Evolutionary conservation across 2,797 vertebrate genomes (phyloP).

Genomic region (Botia kubotai): DNA sequence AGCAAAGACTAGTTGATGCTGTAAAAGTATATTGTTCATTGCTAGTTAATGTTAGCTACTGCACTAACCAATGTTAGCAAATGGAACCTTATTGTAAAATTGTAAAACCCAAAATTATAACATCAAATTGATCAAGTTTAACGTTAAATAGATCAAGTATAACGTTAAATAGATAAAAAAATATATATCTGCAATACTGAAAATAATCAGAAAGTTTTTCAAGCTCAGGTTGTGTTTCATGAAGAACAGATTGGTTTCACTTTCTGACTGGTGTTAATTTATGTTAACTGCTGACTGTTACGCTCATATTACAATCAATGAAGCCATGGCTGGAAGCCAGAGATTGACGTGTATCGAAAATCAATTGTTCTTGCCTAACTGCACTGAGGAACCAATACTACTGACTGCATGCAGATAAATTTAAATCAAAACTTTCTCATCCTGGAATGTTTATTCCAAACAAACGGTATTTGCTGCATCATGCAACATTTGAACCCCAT

Average conservation of each 20-base stretch:
- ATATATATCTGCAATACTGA: constrained; percentile 18
- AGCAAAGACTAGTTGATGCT: no score
- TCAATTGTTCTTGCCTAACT: constrained; percentile 63
- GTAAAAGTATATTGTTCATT: no score
- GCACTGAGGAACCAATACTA: not conserved
- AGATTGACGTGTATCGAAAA: constrained; percentile 62
- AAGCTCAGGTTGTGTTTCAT: constrained; percentile 28
- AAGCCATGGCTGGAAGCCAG: constrained; percentile 59
- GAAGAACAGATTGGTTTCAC: constrained; percentile 65
- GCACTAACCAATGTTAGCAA: no score
- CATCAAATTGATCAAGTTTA: no score
- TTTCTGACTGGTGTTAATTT: constrained; percentile 74
- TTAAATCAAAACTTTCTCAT: constrained; percentile 28
- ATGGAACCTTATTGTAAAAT: no score
- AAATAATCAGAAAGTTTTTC: constrained; percentile 18
- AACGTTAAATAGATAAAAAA: not conserved
- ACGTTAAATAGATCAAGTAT: no score
- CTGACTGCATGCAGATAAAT: constrained; percentile 9
- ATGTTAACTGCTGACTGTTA: constrained; percentile 67
- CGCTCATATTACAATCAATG: constrained; percentile 73
- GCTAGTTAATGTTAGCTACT: no score
- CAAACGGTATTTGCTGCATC: not conserved
- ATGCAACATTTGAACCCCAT: not conserved
- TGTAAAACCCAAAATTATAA: no score
- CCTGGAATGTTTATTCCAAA: not conserved